phyloP scores from a whole-genome alignment of 2,888 invertebrate species.

The Agriotes lineatus region DNA sequence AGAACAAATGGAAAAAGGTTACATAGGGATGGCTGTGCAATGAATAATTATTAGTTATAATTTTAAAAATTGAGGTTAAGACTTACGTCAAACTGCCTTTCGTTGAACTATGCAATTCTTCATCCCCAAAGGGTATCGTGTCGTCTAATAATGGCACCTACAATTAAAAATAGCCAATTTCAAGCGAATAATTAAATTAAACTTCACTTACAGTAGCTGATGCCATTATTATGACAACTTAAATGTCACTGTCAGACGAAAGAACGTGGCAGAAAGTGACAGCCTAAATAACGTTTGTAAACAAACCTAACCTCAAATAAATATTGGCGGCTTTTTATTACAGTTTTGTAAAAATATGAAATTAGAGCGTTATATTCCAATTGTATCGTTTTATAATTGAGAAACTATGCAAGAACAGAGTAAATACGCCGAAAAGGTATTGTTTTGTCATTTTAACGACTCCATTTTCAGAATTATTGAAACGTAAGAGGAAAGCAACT shows the following conservation, averaged over 20 bases:
- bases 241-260: constrained; percentile 35
- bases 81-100: constrained; percentile 47
- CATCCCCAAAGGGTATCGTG: constrained; percentile 88
- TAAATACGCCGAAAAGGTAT: constrained; percentile 37
- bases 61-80: constrained; percentile 1
- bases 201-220: constrained; percentile 55
- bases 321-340: neutral
- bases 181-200: constrained; percentile 48
- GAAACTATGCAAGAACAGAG: constrained; percentile 55
- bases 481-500: constrained; percentile 79
- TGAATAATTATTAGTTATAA: constrained; percentile 35
- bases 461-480: constrained; percentile 73
- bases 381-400: too few relatives aligned
- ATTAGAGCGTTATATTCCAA: too few relatives aligned
- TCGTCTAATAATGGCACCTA: constrained; percentile 90
- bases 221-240: constrained; percentile 37
- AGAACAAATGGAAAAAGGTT: constrained; percentile 91
- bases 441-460: constrained; percentile 62
- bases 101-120: constrained; percentile 72
- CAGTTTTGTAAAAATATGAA: too few relatives aligned
- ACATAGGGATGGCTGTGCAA: constrained; percentile 89
- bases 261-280: constrained; percentile 24
- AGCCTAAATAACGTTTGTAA: neutral
- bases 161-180: constrained; percentile 56
- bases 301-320: neutral